These are phyloP conservation scores for Hydraecia micacea DNA, from an alignment of 2,888 invertebrate species.

Conservation along the genomic window DNA sequence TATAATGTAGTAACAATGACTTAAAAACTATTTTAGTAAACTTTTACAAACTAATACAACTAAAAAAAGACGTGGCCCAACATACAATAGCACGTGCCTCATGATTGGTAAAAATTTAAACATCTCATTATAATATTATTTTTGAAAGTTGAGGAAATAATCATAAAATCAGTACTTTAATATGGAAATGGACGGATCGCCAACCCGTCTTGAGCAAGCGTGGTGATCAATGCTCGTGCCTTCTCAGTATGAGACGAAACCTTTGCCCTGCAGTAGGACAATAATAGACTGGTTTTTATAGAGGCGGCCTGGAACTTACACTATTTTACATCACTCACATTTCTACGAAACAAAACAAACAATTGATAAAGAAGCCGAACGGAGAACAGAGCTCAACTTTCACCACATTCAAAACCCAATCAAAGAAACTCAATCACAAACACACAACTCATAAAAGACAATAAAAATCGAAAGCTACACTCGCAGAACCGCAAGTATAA, in stretches of 20 bases:
- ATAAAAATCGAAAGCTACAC: conserved; percentile 64
- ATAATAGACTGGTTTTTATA: neutral
- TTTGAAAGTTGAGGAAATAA: conserved; percentile 1
- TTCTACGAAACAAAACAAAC: neutral
- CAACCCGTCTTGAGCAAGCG: neutral
- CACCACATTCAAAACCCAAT: conserved; percentile 37
- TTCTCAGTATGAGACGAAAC: no score
- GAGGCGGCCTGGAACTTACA: neutral
- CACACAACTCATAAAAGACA: conserved; percentile 64
- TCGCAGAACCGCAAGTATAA: conserved; percentile 67
- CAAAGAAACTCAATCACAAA: conserved; percentile 57
- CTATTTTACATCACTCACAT: neutral
- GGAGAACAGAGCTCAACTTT: neutral
- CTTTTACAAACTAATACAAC: no score
- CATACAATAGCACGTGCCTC: no score
- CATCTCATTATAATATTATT: neutral
- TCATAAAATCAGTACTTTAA: neutral
- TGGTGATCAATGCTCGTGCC: neutral
- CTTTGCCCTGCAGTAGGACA: no score
- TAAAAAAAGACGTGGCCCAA: no score
- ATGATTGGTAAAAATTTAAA: conserved; percentile 11
- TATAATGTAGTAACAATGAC: no score
- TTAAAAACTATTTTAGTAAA: no score
- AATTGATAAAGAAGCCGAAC: neutral
- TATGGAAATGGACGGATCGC: neutral